Percentiles rank a stretch among this genome's conserved stretches.
Evolutionary conservation across 2,797 vertebrate species (phyloP).

Genomic region (Podargus strigoides): DNA sequence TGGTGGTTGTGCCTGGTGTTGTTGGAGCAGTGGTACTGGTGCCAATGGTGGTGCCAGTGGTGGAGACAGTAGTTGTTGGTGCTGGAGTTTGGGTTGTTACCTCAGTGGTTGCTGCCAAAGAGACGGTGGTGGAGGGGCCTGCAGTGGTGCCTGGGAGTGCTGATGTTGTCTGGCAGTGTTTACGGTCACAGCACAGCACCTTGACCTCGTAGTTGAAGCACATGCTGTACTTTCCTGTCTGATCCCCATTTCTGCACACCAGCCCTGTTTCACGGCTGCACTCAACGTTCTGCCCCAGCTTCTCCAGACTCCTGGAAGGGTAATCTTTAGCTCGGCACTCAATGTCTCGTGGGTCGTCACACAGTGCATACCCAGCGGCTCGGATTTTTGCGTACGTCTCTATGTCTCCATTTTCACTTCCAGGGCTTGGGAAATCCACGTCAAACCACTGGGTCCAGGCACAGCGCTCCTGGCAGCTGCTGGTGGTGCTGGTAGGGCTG

Average conservation of each 20-base stretch:
- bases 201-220: not conserved
- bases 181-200: not conserved
- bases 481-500: not conserved
- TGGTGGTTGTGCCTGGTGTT: no score
- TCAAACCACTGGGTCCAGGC: constrained; percentile 26
- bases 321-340: constrained; percentile 20
- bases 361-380: not conserved
- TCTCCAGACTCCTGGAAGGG: fast-evolving
- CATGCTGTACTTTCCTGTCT: not conserved
- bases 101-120: no score
- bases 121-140: fast-evolving
- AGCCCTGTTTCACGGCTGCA: constrained; percentile 12
- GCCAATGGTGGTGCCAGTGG: no score
- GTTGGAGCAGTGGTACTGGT: no score
- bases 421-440: not conserved
- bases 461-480: not conserved
- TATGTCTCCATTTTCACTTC: not conserved
- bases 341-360: not conserved
- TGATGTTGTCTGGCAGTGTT: not conserved
- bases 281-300: not conserved
- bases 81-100: no score
- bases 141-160: fast-evolving
- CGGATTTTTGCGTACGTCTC: not conserved
- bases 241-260: constrained; percentile 5
- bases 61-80: no score